A percentile compares a stretch with the other conserved stretches of the same genome.
Conservation (phyloP, 1,140 invertebrate species). For the Littorina saxatilis region DNA sequence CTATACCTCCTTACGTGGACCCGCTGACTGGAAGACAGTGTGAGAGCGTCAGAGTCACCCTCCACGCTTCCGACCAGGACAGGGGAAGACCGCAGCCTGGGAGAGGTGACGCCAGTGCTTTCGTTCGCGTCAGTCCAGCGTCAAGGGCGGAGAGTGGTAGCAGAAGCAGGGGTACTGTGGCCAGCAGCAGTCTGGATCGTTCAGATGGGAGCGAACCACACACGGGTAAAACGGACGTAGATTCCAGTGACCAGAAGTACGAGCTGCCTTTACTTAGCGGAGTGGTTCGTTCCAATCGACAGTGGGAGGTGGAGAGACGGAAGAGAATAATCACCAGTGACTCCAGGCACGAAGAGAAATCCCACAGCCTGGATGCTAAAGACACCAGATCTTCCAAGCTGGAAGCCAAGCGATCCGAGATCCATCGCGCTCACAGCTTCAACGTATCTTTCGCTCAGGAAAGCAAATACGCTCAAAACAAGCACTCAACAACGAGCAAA, state of each 20-base stretch:
- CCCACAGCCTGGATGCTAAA: constrained; percentile 28
- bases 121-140: background rate
- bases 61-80: background rate
- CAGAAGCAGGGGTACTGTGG: too few relatives aligned
- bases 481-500: background rate
- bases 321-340: background rate
- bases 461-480: background rate
- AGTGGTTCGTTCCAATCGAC: background rate
- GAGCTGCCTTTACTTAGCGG: constrained; percentile 26
- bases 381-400: background rate
- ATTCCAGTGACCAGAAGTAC: constrained; percentile 22
- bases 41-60: background rate
- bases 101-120: background rate
- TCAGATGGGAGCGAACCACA: background rate
- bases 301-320: constrained; percentile 17
- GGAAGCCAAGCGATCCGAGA: background rate
- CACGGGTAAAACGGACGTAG: background rate
- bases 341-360: background rate
- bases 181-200: background rate
- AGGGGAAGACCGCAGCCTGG: background rate
- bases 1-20: constrained; percentile 14
- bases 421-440: constrained; percentile 32
- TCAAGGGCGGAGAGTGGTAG: background rate
- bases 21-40: constrained; percentile 23
- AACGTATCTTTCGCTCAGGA: background rate